A percentile compares a stretch with the other conserved stretches of the same genome.
Conservation (phyloP, 1,140 invertebrate genomes). For the Adelges cooleyi region DNA sequence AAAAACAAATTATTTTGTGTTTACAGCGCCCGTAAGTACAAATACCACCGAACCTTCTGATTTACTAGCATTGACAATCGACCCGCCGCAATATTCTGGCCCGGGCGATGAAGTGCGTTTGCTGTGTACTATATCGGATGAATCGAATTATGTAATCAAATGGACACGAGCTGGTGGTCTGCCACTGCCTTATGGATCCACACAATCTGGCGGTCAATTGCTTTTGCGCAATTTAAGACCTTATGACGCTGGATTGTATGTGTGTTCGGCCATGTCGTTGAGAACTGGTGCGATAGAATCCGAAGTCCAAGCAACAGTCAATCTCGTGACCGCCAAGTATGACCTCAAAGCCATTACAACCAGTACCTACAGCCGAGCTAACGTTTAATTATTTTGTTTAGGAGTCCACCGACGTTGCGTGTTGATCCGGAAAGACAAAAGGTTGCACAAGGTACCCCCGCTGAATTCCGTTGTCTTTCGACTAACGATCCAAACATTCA, state of each 20-base stretch:
- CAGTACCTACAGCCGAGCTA: no score
- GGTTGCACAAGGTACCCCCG: conserved; percentile 65
- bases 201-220: conserved; percentile 52
- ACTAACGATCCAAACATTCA: conserved; percentile 49
- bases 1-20: no score
- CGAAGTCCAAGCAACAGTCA: not conserved
- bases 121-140: conserved; percentile 40
- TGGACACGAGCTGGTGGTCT: conserved; percentile 47
- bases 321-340: no score
- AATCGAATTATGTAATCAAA: conserved; percentile 34
- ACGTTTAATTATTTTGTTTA: conserved; percentile 25
- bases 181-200: conserved; percentile 45
- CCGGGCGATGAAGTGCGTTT: conserved; percentile 44
- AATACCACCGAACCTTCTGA: not conserved
- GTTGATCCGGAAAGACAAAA: conserved; percentile 54
- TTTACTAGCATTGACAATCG: conserved; percentile 40
- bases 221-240: conserved; percentile 53
- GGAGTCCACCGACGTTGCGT: conserved; percentile 44
- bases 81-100: conserved; percentile 46
- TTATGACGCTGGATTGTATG: conserved; percentile 65
- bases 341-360: no score
- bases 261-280: conserved; percentile 51
- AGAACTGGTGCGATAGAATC: conserved; percentile 19
- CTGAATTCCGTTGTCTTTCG: conserved; percentile 57
- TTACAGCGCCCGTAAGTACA: no score